Conservation (phyloP, 2,888 invertebrate species). For the Watsonalla binaria region DNA sequence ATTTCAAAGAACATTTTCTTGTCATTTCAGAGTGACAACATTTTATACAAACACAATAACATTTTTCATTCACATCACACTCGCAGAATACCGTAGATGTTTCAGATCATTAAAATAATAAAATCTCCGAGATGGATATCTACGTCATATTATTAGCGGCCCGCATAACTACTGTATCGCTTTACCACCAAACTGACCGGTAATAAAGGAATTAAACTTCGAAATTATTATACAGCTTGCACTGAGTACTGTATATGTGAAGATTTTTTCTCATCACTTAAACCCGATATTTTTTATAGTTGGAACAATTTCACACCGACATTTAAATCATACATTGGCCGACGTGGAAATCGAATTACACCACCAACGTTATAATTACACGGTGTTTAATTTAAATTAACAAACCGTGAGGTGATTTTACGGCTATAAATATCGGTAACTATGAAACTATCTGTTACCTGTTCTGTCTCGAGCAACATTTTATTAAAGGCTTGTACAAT, state of each 20-base stretch:
- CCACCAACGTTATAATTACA: conserved; percentile 57
- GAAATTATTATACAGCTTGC: neutral
- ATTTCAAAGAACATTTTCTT: no score
- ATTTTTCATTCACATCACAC: no score
- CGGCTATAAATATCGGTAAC: conserved; percentile 29
- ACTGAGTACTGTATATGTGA: neutral
- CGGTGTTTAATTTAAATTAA: conserved; percentile 62
- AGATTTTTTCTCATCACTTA: conserved; percentile 10
- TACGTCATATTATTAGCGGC: no score
- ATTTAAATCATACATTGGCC: conserved; percentile 49
- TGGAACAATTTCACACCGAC: conserved; percentile 36
- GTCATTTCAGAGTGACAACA: no score
- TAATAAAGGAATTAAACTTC: no score
- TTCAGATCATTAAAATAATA: no score
- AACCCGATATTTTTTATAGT: conserved; percentile 22
- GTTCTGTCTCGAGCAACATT: neutral
- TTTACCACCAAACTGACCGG: no score
- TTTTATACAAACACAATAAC: no score
- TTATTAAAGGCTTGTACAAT: no score
- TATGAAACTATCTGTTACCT: neutral
- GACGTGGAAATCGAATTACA: conserved; percentile 52
- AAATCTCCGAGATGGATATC: no score
- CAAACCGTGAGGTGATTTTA: conserved; percentile 56
- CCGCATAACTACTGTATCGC: no score
- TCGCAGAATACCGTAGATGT: no score